Conservation (phyloP, 2,797 vertebrate genomes). For the Crocodylus rhombifer region DNA sequence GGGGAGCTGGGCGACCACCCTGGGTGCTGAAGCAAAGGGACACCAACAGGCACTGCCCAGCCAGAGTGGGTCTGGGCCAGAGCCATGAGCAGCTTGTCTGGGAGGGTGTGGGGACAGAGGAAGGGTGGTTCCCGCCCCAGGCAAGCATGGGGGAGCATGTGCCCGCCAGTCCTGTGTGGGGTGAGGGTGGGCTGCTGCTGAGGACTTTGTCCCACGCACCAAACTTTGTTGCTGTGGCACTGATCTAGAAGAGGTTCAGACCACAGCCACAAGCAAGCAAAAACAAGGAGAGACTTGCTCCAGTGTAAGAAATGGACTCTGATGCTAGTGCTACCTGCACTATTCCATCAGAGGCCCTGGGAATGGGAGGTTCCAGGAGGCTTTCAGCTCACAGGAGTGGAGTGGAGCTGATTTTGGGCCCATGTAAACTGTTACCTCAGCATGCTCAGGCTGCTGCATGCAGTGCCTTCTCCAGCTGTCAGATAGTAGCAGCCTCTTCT, state of each 20-base stretch:
- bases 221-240: no score
- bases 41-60: no score
- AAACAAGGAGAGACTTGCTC: fast-evolving
- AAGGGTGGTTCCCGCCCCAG: no score
- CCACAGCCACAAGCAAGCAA: neutral
- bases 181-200: no score
- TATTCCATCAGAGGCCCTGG: neutral
- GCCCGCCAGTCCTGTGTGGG: no score
- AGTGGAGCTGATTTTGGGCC: neutral
- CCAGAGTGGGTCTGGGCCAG: no score
- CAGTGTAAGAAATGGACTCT: neutral
- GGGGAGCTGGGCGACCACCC: no score
- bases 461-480: neutral
- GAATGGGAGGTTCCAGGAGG: fast-evolving
- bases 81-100: no score
- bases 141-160: no score
- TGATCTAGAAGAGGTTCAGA: neutral
- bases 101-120: no score
- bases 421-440: neutral
- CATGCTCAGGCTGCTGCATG: fast-evolving
- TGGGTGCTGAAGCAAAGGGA: no score
- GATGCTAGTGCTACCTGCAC: fast-evolving
- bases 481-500: neutral
- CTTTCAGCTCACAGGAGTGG: neutral
- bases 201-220: no score